Conservation (phyloP, 1,140 invertebrate genomes). For the Tachypleus tridentatus region DNA sequence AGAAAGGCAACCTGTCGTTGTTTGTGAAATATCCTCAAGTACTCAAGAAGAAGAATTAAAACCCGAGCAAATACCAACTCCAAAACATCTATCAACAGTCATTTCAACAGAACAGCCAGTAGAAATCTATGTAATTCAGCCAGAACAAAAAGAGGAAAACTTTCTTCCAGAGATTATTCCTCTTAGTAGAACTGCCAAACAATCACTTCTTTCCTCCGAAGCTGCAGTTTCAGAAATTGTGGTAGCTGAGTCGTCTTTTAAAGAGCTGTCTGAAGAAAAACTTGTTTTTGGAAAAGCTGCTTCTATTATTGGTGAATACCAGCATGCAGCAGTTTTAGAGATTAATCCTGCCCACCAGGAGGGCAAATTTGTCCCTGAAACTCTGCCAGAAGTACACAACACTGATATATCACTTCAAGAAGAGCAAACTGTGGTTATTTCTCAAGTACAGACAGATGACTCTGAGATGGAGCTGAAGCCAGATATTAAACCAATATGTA, state of each 20-base stretch:
- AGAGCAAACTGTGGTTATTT: constrained; percentile 41
- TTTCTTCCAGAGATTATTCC: not conserved
- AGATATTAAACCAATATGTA: constrained; percentile 8
- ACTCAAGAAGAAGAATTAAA: constrained; percentile 9
- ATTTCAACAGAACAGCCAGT: constrained; percentile 11
- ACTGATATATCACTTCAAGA: constrained; percentile 38
- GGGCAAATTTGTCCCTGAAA: constrained; percentile 5
- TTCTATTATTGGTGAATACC: not conserved
- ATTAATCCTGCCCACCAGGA: constrained; percentile 12
- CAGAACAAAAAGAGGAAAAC: constrained; percentile 12
- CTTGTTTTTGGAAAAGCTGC: constrained; percentile 1
- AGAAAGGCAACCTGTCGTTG: not conserved
- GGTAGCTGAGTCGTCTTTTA: not conserved
- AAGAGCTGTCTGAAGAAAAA: constrained; percentile 1
- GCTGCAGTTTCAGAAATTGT: constrained; percentile 11
- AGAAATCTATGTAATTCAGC: constrained; percentile 16
- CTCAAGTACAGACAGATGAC: constrained; percentile 18
- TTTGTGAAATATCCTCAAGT: constrained; percentile 1
- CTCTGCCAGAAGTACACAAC: constrained; percentile 32
- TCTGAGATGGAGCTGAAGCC: constrained; percentile 11
- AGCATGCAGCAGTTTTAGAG: constrained; percentile 9
- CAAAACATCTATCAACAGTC: constrained; percentile 8
- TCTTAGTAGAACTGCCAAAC: constrained; percentile 8
- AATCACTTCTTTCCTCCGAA: constrained; percentile 7
- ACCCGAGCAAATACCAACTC: not conserved